Evolutionary conservation across 2,888 invertebrate species (phyloP).

Genomic region (Salticus scenicus): DNA sequence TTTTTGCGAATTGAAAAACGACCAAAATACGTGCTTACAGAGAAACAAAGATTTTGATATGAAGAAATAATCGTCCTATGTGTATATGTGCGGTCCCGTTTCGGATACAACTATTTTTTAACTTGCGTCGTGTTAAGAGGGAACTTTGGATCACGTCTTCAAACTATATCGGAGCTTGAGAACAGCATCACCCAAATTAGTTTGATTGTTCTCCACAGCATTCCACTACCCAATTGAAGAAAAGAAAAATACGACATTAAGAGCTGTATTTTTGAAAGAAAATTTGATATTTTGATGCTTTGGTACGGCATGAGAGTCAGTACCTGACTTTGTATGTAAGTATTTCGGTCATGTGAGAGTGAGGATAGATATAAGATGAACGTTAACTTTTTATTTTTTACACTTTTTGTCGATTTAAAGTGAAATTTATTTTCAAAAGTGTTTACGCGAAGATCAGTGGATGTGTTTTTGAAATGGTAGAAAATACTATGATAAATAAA

Average conservation of each 20-base stretch:
- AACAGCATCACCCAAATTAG: conserved; percentile 64
- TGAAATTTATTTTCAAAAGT: conserved; percentile 9
- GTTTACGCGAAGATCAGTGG: not conserved
- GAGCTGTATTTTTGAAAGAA: conserved; percentile 33
- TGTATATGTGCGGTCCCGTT: conserved; percentile 17
- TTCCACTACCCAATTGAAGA: not conserved
- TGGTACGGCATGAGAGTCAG: not conserved
- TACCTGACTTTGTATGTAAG: conserved; percentile 55
- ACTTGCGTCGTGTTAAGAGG: conserved; percentile 57
- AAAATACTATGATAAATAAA: not conserved
- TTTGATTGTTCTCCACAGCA: conserved; percentile 40
- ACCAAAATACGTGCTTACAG: conserved; percentile 53
- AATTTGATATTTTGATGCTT: not conserved
- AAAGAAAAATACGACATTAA: conserved; percentile 41
- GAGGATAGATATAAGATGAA: conserved; percentile 17
- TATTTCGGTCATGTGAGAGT: conserved; percentile 20
- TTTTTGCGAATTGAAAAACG: conserved; percentile 61
- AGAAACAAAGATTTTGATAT: conserved; percentile 34
- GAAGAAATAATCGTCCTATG: conserved; percentile 42
- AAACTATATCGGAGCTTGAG: conserved; percentile 51
- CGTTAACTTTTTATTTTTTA: conserved; percentile 29
- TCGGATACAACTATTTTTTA: conserved; percentile 56
- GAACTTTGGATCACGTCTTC: conserved; percentile 61
- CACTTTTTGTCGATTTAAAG: conserved; percentile 9
- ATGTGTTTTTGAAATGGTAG: not conserved